Evolutionary conservation across 2,797 vertebrate genomes (phyloP).

Genomic region (Uromys caudimaculatus): DNA sequence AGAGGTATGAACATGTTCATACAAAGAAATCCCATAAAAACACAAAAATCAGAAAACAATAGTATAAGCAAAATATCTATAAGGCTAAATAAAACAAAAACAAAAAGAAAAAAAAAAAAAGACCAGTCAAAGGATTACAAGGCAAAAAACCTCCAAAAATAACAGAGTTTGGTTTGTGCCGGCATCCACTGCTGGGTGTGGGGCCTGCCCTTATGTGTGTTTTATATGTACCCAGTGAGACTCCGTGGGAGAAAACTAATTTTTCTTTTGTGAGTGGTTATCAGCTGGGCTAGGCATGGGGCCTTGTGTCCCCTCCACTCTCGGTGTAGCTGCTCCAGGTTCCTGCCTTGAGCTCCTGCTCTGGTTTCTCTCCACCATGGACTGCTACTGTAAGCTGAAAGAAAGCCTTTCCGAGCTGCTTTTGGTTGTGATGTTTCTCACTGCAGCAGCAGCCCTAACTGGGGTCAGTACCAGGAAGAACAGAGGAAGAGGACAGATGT

Average conservation of each 20-base stretch:
- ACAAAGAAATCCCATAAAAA: background rate
- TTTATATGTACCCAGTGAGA: background rate
- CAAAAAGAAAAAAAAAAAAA: too few relatives aligned
- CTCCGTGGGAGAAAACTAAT: too few relatives aligned
- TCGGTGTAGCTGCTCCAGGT: background rate
- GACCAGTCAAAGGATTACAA: background rate
- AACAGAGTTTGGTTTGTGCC: background rate
- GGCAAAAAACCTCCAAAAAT: background rate
- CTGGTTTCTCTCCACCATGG: background rate
- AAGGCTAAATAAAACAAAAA: background rate
- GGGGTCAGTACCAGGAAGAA: background rate
- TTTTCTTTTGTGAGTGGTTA: background rate
- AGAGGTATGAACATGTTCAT: background rate
- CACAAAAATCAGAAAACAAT: background rate
- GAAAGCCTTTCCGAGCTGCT: background rate
- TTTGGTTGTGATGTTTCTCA: background rate
- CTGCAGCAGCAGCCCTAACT: background rate
- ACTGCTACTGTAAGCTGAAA: background rate
- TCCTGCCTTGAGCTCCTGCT: background rate
- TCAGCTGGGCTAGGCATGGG: too few relatives aligned
- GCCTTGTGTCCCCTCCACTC: background rate
- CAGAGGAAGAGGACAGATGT: background rate
- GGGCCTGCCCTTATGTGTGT: background rate
- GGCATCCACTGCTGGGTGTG: background rate
- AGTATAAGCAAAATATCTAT: background rate